These are phyloP conservation scores for Chelonia mydas DNA, from an alignment of 2,797 vertebrate genomes.

Conservation along the genomic window DNA sequence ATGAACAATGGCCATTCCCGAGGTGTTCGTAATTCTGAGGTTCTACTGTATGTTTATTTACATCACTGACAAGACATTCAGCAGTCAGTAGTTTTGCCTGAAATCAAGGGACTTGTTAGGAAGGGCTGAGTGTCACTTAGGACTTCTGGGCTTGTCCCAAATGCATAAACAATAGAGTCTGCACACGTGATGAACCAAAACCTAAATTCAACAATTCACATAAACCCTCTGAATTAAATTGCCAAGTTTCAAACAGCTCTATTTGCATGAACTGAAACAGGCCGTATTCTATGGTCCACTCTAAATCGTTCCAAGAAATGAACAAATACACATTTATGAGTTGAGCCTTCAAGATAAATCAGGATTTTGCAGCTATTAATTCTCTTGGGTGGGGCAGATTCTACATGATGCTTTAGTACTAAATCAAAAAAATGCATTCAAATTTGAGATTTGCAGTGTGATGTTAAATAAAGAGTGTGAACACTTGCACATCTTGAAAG, in stretches of 20 bases:
- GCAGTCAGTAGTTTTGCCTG: too few relatives aligned
- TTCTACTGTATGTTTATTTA: too few relatives aligned
- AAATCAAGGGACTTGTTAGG: too few relatives aligned
- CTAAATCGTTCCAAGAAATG: too few relatives aligned
- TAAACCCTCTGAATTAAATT: neutral
- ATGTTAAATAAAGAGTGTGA: neutral
- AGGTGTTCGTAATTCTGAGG: too few relatives aligned
- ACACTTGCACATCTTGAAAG: neutral
- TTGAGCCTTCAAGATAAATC: neutral
- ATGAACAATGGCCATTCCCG: too few relatives aligned
- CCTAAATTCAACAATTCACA: neutral
- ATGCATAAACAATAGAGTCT: neutral
- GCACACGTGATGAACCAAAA: neutral
- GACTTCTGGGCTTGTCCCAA: neutral
- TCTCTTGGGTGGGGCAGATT: neutral
- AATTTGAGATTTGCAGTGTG: neutral
- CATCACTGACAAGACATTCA: too few relatives aligned
- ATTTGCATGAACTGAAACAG: neutral
- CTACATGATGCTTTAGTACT: neutral
- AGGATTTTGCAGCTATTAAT: neutral
- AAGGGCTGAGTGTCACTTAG: too few relatives aligned
- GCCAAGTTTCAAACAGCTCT: neutral
- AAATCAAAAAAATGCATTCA: neutral
- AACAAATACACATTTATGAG: neutral
- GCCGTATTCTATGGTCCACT: neutral